Percentiles rank a stretch among this genome's conserved stretches.
phyloP scores from a whole-genome alignment of 2,888 invertebrate species.

The Exocentrus adspersus region DNA sequence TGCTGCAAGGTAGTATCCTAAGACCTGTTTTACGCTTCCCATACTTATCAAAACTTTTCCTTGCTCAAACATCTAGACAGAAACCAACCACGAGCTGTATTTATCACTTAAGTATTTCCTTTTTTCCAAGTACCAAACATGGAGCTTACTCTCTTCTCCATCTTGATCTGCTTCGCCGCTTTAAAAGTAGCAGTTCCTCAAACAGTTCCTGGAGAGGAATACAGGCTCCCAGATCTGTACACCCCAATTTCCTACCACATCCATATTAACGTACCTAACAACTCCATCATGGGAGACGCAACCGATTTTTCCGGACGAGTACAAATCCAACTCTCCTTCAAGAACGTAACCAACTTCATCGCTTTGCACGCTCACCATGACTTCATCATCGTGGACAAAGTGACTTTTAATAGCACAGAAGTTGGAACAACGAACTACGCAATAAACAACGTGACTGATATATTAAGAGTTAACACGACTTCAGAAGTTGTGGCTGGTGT shows the following conservation, averaged over 20 bases:
- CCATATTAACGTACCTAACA: background rate
- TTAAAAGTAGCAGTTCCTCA: background rate
- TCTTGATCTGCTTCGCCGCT: background rate
- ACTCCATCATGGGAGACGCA: background rate
- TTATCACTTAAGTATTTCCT: background rate
- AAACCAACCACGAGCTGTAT: too few relatives aligned
- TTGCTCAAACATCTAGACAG: too few relatives aligned
- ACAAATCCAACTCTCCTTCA: background rate
- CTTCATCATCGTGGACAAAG: background rate
- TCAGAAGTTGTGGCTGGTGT: background rate
- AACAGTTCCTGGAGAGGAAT: slow-evolving; percentile 44
- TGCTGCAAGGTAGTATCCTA: too few relatives aligned
- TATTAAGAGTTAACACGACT: background rate
- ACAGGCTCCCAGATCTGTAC: slow-evolving; percentile 9
- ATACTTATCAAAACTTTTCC: too few relatives aligned
- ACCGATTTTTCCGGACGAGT: background rate
- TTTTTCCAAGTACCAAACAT: background rate
- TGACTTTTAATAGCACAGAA: background rate
- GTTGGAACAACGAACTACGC: background rate
- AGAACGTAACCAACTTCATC: background rate
- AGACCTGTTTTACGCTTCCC: too few relatives aligned
- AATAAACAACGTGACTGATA: background rate
- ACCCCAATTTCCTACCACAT: slow-evolving; percentile 4
- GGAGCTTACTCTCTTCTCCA: background rate
- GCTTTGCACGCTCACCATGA: background rate